Evolutionary conservation across 2,888 invertebrate genomes (phyloP), one percentile per base, ranked within the genome.

Genomic region (Dyspetes luteomarginatus): DNA sequence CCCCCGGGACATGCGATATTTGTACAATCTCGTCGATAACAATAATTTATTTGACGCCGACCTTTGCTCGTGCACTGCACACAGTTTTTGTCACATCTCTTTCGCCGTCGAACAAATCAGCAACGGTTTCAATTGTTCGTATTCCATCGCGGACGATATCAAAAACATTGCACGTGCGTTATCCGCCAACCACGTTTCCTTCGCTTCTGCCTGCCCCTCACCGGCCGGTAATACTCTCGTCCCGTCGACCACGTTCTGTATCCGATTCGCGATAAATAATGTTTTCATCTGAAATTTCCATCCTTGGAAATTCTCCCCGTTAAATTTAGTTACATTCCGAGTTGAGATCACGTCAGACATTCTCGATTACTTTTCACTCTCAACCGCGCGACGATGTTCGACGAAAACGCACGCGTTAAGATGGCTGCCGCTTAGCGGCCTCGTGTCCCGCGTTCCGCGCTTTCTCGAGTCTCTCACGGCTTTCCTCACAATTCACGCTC

Each of bases 51-150:
- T 77, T 4, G 52, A 28, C 19, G 71, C 77, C 15, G 71, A 50
- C 24, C 55, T 55, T 41, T 74, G 74, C 36, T 74, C 74, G 52
- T 74, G 74, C 43, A 26, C 15, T 9, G 1, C 15, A 77, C 26
- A n/a, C 24, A 62, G 3, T 1, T 19, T n/a, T n/a, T n/a, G n/a
- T 64, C 77, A 77, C 64, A 77, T 77, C 26, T 60, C 74, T 7
- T 85, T 85, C 45, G 77, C 77, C 15, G 71, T 58, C 1, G 4
- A n/a, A 43, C 55, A 74, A 52, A 43, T 65, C 9, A 74, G 22
- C 43, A 74, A 65, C 65, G 74, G 26, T 52, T 24, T 19, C 17
- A 24, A 3, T 19, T 74, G 74, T 4, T 50, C 65, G 2, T 65
- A 7, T 36, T 64, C 74, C 7, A 74, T 5, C 24, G 74, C 24